Evolutionary conservation across 2,113 vertebrate genomes (phyloP), one percentile per base, ranked within the genome.

Genomic region (Elaphurus davidianus): DNA sequence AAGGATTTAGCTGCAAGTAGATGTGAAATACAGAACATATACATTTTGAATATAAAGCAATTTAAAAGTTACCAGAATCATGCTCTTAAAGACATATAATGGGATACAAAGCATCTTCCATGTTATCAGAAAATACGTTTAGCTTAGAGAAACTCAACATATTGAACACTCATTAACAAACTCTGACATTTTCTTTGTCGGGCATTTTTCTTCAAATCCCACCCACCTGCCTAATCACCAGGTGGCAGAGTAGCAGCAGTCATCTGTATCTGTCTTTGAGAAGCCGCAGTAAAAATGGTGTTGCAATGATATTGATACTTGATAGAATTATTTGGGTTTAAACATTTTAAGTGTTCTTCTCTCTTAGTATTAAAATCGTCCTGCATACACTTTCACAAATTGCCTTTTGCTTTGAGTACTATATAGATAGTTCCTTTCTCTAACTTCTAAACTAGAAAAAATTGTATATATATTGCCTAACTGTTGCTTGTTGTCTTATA

Each of bases 151-250:
- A 97, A 87, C 52, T 45, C 6, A 28, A 43, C 23, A 28, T 83
- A 25, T 23, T 91, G 71, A 86, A 97, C 50, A 14, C 12, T 83
- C 19, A 59, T 50, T 55, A 93, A 71, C 30, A 87, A 60, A 64
- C 36, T 3, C 28, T 45, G 60, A 60, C 14, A 25, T 95, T 40
- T 55, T 30, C 33, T 21, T 54, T 59, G 40, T 88, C 21, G 1
- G 64, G 4, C 5, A 23, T 19, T 60, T 67, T 60, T 52, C 21
- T 21, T 87, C 27, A 25, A 13, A 7, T 87, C 83, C 25, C n/a
- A 92, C 91, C 89, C 40, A 78, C 62, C 60, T 96, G 93, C 93
- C 97, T 97, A 30, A 64, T 90, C 97, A 97, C 60, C 97, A 98
- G 97, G 79, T 91, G 97, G 96, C 97, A 97, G 81, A 95, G 74